Evolutionary conservation across 2,888 invertebrate species (phyloP), one percentile per base, ranked within the genome.

Genomic region (Conus canariensis): DNA sequence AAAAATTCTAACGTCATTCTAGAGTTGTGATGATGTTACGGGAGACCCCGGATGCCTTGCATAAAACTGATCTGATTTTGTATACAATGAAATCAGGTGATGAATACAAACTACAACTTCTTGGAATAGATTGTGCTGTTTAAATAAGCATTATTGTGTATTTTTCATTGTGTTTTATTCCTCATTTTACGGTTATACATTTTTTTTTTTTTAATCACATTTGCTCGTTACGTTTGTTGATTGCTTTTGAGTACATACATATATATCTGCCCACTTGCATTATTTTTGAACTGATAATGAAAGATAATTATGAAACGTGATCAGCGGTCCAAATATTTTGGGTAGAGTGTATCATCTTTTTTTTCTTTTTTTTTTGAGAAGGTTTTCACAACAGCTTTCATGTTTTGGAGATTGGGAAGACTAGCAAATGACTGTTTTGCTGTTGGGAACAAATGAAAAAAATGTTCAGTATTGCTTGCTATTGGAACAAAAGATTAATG

Each of bases 31-130:
- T 45, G 45, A 45, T 45, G 45, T 45, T 45, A 4, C 45, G n/a
- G 25, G 25, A 74, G 64, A 88, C 88, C 88, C 88, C 88, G 83
- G 30, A 80, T 83, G 64, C 88, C 88, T 88, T 88, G 88, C 88
- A 88, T 60, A 80, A 83, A 88, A 59, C 60, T 58, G 58, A 83
- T 87, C 70, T 87, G 56, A 56, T 58, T 83, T 83, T 83, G 56
- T 56, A 56, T 56, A 56, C 19, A 77, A 19, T 19, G n/a, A 74
- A n/a, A n/a, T 74, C 45, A 45, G 45, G 45, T 19, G 70, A 22
- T 74, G 70, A 64, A 64, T 10, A 64, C 60, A 64, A 16, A 45
- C 45, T 45, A 45, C 45, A 45, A 45, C 22, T 70, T 16, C 70
- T 64, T 10, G 10, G 60, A 70, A 22, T 16, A 19, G 70, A 19